Percentiles rank a stretch among this genome's conserved stretches.
These are phyloP conservation scores for Prietella phreatophila DNA, from an alignment of 2,113 vertebrate species.

Conservation along the genomic window DNA sequence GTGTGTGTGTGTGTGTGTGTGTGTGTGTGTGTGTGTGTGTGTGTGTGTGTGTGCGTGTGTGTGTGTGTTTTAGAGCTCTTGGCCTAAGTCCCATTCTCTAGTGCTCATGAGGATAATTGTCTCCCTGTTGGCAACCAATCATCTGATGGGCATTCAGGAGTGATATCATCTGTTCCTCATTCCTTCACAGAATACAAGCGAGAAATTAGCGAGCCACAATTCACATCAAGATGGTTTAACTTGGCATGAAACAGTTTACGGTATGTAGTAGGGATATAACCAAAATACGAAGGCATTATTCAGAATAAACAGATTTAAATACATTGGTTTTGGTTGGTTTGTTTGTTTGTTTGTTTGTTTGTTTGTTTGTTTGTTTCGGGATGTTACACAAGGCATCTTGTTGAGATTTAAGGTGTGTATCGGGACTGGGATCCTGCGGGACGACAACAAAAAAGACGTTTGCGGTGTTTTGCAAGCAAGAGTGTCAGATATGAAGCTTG, in stretches of 20 bases:
- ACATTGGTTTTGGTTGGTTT: neutral
- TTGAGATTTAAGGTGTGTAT: neutral
- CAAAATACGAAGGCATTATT: neutral
- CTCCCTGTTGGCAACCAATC: constrained; percentile 32
- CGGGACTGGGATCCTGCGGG: neutral
- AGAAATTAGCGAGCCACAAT: neutral
- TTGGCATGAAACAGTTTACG: neutral
- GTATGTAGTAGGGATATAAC: neutral
- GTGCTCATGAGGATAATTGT: constrained; percentile 44
- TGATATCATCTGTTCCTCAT: constrained; percentile 46
- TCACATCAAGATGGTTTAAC: neutral
- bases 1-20: neutral
- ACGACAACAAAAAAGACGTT: neutral
- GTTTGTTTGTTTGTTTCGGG: neutral
- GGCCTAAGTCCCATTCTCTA: constrained; percentile 31
- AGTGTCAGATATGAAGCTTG: neutral
- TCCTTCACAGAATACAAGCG: constrained; percentile 19
- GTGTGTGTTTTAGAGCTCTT: constrained; percentile 19
- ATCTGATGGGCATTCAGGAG: constrained; percentile 7
- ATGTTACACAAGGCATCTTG: neutral
- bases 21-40: neutral
- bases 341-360: no score
- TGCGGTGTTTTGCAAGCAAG: neutral
- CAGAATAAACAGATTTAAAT: neutral
- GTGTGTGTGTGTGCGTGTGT: neutral